These are phyloP conservation scores for Neostethus bicornis DNA, from an alignment of 2,797 vertebrate genomes.

Conservation along the genomic window DNA sequence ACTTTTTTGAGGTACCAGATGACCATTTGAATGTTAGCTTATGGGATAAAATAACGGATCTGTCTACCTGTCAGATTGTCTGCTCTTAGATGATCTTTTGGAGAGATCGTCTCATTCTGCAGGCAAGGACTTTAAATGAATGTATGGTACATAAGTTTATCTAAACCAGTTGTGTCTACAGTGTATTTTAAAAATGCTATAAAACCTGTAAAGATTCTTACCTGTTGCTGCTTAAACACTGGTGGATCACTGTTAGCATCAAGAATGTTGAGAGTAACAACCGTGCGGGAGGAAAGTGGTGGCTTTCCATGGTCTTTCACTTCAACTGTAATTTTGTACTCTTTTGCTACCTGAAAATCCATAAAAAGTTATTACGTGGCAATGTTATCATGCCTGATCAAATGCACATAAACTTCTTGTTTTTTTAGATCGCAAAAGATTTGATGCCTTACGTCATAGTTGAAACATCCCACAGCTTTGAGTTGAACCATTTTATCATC, in stretches of 20 bases:
- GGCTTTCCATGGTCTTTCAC: conserved; percentile 77
- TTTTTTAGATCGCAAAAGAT: background rate
- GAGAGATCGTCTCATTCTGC: no score
- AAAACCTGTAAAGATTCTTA: conserved; percentile 45
- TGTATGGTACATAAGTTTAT: no score
- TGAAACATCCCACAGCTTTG: conserved; percentile 76
- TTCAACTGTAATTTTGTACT: conserved; percentile 70
- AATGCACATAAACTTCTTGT: background rate
- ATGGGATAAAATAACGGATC: no score
- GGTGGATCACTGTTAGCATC: conserved; percentile 83
- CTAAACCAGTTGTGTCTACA: no score
- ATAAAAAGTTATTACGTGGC: conserved; percentile 3
- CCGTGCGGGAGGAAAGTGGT: conserved; percentile 66
- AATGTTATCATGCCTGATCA: background rate
- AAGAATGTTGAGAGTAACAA: conserved; percentile 61
- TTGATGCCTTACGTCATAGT: conserved; percentile 79
- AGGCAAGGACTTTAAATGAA: no score
- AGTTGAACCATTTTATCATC: conserved; percentile 45
- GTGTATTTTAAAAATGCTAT: no score
- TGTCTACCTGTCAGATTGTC: no score
- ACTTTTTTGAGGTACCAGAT: no score
- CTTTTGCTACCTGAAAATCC: conserved; percentile 68
- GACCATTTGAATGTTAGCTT: no score
- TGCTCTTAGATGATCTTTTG: no score
- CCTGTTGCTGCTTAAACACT: conserved; percentile 61